phyloP scores from a whole-genome alignment of 2,888 invertebrate species.

The Oxytorus armatus region DNA sequence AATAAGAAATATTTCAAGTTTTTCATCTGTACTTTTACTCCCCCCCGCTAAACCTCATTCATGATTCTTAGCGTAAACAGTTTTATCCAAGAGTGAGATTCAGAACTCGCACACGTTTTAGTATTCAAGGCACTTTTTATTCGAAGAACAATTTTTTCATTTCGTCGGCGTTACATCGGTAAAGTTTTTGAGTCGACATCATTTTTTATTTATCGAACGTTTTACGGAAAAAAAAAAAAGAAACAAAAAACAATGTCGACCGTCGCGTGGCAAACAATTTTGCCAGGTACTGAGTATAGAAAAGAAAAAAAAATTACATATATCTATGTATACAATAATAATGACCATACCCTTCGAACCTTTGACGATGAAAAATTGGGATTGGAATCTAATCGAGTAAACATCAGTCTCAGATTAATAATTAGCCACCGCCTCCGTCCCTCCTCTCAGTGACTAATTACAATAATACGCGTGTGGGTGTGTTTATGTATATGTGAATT shows the following conservation, averaged over 20 bases:
- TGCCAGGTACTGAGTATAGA: slow-evolving; percentile 76
- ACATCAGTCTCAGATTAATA: slow-evolving; percentile 60
- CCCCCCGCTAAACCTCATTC: background rate
- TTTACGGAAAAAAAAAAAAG: slow-evolving; percentile 58
- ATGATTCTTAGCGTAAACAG: background rate
- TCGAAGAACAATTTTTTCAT: slow-evolving; percentile 76
- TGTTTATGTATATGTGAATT: slow-evolving; percentile 8
- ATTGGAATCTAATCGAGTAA: slow-evolving; percentile 57
- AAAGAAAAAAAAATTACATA: slow-evolving; percentile 52
- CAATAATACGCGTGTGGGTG: slow-evolving; percentile 32
- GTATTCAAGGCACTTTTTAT: slow-evolving; percentile 81
- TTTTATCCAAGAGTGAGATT: background rate
- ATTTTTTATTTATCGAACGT: slow-evolving; percentile 65
- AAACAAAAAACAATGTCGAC: slow-evolving; percentile 43
- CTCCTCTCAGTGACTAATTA: slow-evolving; percentile 34
- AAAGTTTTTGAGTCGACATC: slow-evolving; percentile 71
- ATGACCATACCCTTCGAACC: slow-evolving; percentile 41
- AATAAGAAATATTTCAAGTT: slow-evolving; percentile 66
- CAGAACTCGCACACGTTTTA: slow-evolving; percentile 44
- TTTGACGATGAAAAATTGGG: slow-evolving; percentile 55
- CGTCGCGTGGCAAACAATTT: slow-evolving; percentile 71
- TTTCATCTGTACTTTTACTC: background rate
- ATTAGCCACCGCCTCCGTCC: slow-evolving; percentile 16
- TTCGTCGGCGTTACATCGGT: slow-evolving; percentile 74
- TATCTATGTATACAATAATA: slow-evolving; percentile 48